phyloP scores from a whole-genome alignment of 2,888 invertebrate genomes.

The Urechis unicinctus region DNA sequence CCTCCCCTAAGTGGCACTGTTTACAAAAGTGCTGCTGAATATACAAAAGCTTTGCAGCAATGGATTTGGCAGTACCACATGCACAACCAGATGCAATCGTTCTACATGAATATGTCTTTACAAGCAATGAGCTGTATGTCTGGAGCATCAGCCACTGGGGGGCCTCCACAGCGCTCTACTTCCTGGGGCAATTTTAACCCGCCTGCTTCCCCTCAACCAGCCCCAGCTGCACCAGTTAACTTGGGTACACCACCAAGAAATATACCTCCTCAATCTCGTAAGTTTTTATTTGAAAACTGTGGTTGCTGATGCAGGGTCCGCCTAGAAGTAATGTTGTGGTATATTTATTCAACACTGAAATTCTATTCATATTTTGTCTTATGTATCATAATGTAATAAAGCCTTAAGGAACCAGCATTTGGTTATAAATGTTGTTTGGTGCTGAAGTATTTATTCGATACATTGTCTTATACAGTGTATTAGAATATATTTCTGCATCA shows the following conservation, averaged over 20 bases:
- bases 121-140: constrained; percentile 4
- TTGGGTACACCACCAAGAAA: background rate
- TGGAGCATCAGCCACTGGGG: background rate
- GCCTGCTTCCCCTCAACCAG: background rate
- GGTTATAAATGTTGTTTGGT: no score
- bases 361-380: no score
- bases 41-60: constrained; percentile 12
- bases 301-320: no score
- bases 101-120: constrained; percentile 2
- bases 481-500: background rate
- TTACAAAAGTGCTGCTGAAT: constrained; percentile 8
- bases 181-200: background rate
- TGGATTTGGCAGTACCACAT: constrained; percentile 14
- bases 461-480: no score
- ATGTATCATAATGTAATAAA: no score
- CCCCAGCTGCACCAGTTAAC: background rate
- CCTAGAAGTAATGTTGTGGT: no score
- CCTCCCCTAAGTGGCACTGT: no score
- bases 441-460: no score
- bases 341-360: no score
- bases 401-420: no score
- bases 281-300: no score
- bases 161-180: background rate
- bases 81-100: constrained; percentile 9
- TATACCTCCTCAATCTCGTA: background rate